A percentile compares a stretch with the other conserved stretches of the same genome.
phyloP scores from a whole-genome alignment of 2,888 invertebrate species.

The Pinctada fucata region DNA sequence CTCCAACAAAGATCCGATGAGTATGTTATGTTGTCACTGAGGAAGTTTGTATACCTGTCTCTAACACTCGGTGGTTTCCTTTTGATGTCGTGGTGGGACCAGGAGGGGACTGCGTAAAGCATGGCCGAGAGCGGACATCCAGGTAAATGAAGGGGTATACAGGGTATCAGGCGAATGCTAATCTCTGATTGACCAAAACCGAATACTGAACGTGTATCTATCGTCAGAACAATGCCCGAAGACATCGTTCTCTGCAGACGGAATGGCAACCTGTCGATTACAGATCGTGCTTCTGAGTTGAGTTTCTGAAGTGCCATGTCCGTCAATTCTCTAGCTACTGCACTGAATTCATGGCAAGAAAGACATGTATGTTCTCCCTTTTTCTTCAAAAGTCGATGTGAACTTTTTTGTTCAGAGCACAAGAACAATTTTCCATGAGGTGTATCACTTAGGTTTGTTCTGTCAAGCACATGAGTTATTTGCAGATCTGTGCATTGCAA shows the following conservation, averaged over 20 bases:
- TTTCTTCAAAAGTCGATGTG: constrained; percentile 14
- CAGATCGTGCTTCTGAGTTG: constrained; percentile 51
- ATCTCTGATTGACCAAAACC: constrained; percentile 63
- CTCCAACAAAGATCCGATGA: constrained; percentile 57
- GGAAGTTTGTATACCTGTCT: not conserved
- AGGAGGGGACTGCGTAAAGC: constrained; percentile 57
- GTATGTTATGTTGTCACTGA: constrained; percentile 6
- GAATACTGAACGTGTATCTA: constrained; percentile 60
- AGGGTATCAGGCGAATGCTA: constrained; percentile 56
- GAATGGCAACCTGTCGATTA: constrained; percentile 62
- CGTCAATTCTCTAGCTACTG: constrained; percentile 49
- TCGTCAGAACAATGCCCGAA: constrained; percentile 47
- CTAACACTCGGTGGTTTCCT: constrained; percentile 23
- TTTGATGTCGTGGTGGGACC: constrained; percentile 41
- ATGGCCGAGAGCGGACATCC: constrained; percentile 51
- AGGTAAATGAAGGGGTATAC: constrained; percentile 51
- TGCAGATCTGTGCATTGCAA: constrained; percentile 46
- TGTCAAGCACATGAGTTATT: constrained; percentile 44
- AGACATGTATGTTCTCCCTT: constrained; percentile 33
- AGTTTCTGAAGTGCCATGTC: constrained; percentile 57
- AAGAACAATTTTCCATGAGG: constrained; percentile 61
- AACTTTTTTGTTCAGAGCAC: constrained; percentile 28
- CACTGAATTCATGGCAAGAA: constrained; percentile 50
- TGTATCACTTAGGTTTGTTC: constrained; percentile 43
- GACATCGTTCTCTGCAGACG: constrained; percentile 52